Percentiles rank a stretch among this genome's conserved stretches.
Conservation (phyloP, 2,113 vertebrate species). For the Girardinichthys multiradiatus region DNA sequence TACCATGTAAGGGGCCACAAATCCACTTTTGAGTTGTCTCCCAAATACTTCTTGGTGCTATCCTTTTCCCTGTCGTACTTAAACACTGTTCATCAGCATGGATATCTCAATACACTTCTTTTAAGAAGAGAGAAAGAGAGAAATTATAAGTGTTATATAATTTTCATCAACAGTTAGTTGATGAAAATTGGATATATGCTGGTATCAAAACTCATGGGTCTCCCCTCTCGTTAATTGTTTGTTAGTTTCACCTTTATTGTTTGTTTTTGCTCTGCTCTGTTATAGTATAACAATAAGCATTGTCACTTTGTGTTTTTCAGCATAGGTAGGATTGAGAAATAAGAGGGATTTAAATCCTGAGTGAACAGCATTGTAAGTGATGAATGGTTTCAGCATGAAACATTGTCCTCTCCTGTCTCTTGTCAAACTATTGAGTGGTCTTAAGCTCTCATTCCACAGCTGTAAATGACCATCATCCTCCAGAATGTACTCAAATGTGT, state of each 20-base stretch:
- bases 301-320: background rate
- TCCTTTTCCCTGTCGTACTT: background rate
- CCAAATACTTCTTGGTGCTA: background rate
- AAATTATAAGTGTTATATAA: too few relatives aligned
- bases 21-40: background rate
- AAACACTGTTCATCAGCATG: background rate
- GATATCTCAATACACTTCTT: background rate
- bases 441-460: too few relatives aligned
- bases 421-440: too few relatives aligned
- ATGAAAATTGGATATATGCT: too few relatives aligned
- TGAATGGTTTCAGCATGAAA: too few relatives aligned
- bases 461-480: too few relatives aligned
- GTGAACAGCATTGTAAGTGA: too few relatives aligned
- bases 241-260: background rate
- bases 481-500: too few relatives aligned
- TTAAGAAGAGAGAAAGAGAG: too few relatives aligned
- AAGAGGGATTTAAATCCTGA: background rate
- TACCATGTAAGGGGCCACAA: background rate
- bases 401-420: too few relatives aligned
- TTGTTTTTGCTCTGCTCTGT: background rate
- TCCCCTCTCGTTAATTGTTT: background rate
- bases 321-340: background rate
- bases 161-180: too few relatives aligned
- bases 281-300: background rate
- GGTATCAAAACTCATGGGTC: too few relatives aligned